phyloP scores from a whole-genome alignment of 92 coral and sea anemone species.

The Virgularia gustaviana region DNA sequence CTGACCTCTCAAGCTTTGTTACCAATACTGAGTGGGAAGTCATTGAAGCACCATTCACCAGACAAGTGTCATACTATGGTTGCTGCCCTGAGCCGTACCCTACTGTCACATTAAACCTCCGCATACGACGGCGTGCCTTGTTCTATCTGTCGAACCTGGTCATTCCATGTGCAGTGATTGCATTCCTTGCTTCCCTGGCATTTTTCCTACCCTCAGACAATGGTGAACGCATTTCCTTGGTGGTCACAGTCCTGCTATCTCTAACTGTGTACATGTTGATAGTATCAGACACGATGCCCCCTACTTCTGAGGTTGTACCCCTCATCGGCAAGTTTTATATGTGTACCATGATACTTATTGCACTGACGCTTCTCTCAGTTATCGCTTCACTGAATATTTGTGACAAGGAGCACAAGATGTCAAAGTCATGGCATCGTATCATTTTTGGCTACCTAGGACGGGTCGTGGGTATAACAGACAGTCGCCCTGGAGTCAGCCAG shows the following conservation, averaged over 20 bases:
- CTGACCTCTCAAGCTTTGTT: constrained; percentile 71
- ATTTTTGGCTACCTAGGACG: constrained; percentile 1
- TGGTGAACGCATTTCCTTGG: constrained; percentile 88
- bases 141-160: constrained; percentile 79
- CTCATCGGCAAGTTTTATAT: constrained; percentile 78
- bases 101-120: constrained; percentile 62
- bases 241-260: constrained; percentile 80
- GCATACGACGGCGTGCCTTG: constrained; percentile 73
- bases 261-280: constrained; percentile 86
- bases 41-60: constrained; percentile 58
- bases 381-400: constrained; percentile 9
- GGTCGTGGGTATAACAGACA: background rate
- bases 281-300: constrained; percentile 82
- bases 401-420: constrained; percentile 14
- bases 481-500: background rate
- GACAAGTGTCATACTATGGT: constrained; percentile 65
- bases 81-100: constrained; percentile 87
- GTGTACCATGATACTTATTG: constrained; percentile 77
- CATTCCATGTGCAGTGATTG: constrained; percentile 75
- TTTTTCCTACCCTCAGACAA: constrained; percentile 79
- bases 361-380: constrained; percentile 54
- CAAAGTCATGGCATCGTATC: constrained; percentile 3
- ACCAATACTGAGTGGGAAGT: constrained; percentile 89
- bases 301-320: constrained; percentile 87
- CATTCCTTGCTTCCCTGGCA: constrained; percentile 64